Evolutionary conservation across 2,113 vertebrate genomes (phyloP).

Genomic region (Myiopsitta monachus): DNA sequence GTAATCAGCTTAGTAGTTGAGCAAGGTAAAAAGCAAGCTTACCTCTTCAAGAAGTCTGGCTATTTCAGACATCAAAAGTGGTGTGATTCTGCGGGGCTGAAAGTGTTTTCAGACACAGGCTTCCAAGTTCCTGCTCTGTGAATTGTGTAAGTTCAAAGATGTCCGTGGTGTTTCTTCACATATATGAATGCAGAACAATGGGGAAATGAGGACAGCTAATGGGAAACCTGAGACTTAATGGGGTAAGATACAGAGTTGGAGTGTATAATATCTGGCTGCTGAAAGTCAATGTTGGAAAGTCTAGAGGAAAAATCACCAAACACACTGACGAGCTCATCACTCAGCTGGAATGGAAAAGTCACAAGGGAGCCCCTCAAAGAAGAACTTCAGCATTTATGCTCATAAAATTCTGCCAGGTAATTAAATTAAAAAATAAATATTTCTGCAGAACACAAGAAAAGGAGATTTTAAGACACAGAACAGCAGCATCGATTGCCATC

Average conservation of each 20-base stretch:
- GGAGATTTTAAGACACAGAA: neutral
- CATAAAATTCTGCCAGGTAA: neutral
- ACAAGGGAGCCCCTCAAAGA: neutral
- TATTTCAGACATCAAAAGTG: neutral
- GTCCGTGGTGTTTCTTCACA: neutral
- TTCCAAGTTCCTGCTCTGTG: neutral
- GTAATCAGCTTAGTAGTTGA: neutral
- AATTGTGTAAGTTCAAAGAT: neutral
- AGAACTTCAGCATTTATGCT: neutral
- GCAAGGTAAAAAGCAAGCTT: neutral
- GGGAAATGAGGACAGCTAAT: neutral
- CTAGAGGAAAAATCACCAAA: neutral
- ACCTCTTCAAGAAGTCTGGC: neutral
- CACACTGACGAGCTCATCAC: neutral
- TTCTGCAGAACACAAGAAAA: neutral
- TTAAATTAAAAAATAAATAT: neutral
- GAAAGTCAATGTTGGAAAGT: neutral
- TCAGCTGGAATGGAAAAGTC: conserved; percentile 36
- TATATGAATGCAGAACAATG: neutral
- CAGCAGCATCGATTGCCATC: neutral
- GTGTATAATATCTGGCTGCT: neutral
- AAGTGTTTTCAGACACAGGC: neutral
- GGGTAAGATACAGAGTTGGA: neutral
- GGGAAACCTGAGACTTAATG: neutral
- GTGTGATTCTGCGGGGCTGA: neutral